These are phyloP conservation scores for Rissa tridactyla DNA, from an alignment of 2,113 vertebrate species.

Conservation along the genomic window DNA sequence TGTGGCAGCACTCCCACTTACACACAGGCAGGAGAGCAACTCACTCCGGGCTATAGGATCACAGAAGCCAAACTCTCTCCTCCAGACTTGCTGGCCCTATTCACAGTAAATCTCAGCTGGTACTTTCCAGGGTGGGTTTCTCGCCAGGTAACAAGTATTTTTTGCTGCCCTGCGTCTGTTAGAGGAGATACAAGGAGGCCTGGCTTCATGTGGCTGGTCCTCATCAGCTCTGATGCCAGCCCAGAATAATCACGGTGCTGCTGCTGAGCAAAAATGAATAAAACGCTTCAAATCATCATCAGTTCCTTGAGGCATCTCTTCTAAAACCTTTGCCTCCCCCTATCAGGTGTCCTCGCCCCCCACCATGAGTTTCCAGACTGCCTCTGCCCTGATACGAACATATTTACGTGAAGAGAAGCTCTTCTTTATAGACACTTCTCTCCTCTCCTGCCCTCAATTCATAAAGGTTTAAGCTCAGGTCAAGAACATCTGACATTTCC, in stretches of 20 bases:
- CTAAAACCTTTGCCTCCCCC: background rate
- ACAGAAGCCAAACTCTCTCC: background rate
- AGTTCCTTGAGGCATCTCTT: background rate
- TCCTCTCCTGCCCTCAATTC: constrained; percentile 4
- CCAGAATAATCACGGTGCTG: background rate
- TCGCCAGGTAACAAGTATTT: background rate
- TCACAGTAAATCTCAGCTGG: background rate
- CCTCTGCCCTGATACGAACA: background rate
- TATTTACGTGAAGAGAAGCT: constrained; percentile 13
- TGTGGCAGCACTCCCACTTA: background rate
- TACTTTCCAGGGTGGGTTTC: background rate
- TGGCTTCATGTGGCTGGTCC: background rate
- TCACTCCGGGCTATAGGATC: fast-evolving
- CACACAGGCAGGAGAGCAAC: background rate
- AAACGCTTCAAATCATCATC: background rate
- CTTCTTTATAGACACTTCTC: background rate
- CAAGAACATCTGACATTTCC: constrained; percentile 17
- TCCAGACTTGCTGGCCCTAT: background rate
- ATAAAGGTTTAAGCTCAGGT: constrained; percentile 39
- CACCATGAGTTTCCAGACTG: background rate
- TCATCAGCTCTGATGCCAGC: background rate
- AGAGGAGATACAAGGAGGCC: background rate
- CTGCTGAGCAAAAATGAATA: background rate
- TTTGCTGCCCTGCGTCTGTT: background rate
- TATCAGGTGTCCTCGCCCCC: background rate